Percentiles rank a stretch among this genome's conserved stretches.
phyloP scores from a whole-genome alignment of 53 echinoderm and acorn worm species.

The Zoroaster sp. region DNA sequence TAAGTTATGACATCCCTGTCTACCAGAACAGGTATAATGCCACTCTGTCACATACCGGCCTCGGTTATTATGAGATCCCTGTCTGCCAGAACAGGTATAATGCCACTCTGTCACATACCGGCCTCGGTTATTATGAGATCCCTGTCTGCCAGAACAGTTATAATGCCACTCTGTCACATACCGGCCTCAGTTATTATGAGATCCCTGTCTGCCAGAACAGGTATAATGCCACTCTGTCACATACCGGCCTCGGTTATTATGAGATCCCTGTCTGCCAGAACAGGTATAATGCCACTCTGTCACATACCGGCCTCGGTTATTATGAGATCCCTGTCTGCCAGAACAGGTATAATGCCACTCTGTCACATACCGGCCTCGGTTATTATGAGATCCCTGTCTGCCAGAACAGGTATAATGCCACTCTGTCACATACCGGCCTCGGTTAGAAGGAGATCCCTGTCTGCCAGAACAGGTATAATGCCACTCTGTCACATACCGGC shows the following conservation, averaged over 20 bases:
- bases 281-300: neutral
- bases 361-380: neutral
- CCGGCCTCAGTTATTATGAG: constrained; percentile 20
- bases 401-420: too few species aligned
- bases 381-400: too few species aligned
- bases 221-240: constrained; percentile 19
- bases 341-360: too few species aligned
- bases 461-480: too few species aligned
- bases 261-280: too few species aligned
- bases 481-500: too few species aligned
- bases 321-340: too few species aligned
- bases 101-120: constrained; percentile 30
- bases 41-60: constrained; percentile 14
- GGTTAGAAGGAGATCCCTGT: too few species aligned
- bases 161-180: constrained; percentile 35
- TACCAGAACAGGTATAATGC: constrained; percentile 68
- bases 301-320: neutral
- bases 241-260: neutral
- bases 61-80: constrained; percentile 63
- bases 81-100: constrained; percentile 72
- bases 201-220: constrained; percentile 77
- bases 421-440: neutral
- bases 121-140: constrained; percentile 47
- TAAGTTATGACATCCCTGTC: constrained; percentile 76
- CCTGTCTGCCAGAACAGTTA: constrained; percentile 78